Percentiles rank a stretch among this genome's conserved stretches.
These are phyloP conservation scores for Xerus inauris DNA, from an alignment of 2,113 vertebrate genomes.

Conservation along the genomic window DNA sequence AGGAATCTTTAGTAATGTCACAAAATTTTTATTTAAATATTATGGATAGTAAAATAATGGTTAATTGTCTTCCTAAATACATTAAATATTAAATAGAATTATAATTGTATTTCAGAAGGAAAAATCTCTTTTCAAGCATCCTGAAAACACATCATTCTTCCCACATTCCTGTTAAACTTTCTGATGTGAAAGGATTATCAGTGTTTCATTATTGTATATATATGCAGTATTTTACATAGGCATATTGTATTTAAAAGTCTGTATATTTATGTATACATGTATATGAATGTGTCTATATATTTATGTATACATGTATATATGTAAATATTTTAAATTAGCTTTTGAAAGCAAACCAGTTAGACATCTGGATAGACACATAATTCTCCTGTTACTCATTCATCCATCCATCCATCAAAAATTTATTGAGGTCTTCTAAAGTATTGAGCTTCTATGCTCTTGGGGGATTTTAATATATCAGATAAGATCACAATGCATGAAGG, in stretches of 20 bases:
- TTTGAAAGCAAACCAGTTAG: not conserved
- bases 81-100: not conserved
- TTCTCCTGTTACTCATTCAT: not conserved
- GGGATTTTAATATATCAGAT: not conserved
- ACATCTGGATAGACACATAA: not conserved
- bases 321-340: not conserved
- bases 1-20: not conserved
- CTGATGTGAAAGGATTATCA: not conserved
- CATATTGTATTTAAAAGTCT: not conserved
- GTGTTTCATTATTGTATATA: not conserved
- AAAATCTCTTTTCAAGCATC: not conserved
- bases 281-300: not conserved
- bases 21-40: slow-evolving; percentile 16
- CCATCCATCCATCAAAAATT: not conserved
- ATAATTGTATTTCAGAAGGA: not conserved
- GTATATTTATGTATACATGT: not conserved
- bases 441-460: not conserved
- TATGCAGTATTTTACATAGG: not conserved
- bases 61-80: not conserved
- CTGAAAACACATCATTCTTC: not conserved
- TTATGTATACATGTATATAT: not conserved
- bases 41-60: not conserved
- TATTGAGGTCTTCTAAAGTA: not conserved
- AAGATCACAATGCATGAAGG: not conserved
- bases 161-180: not conserved